A percentile compares a stretch with the other conserved stretches of the same genome.
Evolutionary conservation across 1,140 invertebrate genomes (phyloP).

Genomic region (Whitmania pigra): DNA sequence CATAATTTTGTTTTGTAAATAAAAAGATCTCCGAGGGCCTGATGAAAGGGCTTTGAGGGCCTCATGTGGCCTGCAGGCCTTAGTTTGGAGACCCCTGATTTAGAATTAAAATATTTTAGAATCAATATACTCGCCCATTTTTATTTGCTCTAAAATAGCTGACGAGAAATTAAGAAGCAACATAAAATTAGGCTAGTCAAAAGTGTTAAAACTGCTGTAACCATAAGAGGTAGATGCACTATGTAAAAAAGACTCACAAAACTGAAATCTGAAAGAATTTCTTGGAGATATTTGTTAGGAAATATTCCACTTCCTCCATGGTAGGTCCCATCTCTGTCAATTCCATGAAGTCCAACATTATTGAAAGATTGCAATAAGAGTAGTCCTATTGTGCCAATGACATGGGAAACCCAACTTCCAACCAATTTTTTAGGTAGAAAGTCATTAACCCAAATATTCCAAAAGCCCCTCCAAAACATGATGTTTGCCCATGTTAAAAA

Average conservation of each 20-base stretch:
- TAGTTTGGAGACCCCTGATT: too few relatives aligned
- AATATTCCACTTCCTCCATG: slow-evolving; percentile 18
- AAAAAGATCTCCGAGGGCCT: too few relatives aligned
- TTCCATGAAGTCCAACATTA: slow-evolving; percentile 24
- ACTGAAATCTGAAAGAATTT: background rate
- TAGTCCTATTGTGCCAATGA: slow-evolving; percentile 20
- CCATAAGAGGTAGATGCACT: too few relatives aligned
- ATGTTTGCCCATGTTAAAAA: slow-evolving; percentile 23
- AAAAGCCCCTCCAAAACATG: slow-evolving; percentile 22
- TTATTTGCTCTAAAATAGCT: too few relatives aligned
- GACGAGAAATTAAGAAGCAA: too few relatives aligned
- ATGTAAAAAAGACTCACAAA: slow-evolving; percentile 10
- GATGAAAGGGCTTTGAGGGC: too few relatives aligned
- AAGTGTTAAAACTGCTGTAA: too few relatives aligned
- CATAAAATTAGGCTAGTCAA: too few relatives aligned
- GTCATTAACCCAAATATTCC: slow-evolving; percentile 22
- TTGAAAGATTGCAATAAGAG: slow-evolving; percentile 21
- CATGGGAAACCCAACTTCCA: slow-evolving; percentile 21
- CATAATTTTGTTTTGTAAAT: too few relatives aligned
- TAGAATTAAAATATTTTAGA: too few relatives aligned
- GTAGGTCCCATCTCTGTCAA: slow-evolving; percentile 23
- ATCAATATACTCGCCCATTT: too few relatives aligned
- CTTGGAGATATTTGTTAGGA: slow-evolving; percentile 20
- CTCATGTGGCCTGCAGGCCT: too few relatives aligned
- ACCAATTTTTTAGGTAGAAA: slow-evolving; percentile 18